A percentile compares a stretch with the other conserved stretches of the same genome.
Evolutionary conservation across 2,888 invertebrate genomes (phyloP).

Genomic region (Diaphora mendica): DNA sequence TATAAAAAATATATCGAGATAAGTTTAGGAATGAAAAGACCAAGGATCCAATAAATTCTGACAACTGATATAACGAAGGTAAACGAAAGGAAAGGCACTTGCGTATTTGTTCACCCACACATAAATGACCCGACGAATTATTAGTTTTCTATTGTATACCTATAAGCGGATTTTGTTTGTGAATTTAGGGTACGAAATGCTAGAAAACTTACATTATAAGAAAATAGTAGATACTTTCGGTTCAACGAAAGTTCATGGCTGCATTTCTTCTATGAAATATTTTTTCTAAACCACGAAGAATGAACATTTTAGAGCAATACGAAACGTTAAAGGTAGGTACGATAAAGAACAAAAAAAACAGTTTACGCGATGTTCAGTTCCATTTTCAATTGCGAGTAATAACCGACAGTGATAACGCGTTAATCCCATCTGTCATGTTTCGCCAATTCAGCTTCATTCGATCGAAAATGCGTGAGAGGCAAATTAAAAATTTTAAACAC

Average conservation of each 20-base stretch:
- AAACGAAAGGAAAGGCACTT: background rate
- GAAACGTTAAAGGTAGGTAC: no score
- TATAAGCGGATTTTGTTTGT: background rate
- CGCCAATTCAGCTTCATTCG: background rate
- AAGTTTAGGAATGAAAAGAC: background rate
- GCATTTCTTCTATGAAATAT: no score
- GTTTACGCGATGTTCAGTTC: background rate
- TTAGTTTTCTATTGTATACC: constrained; percentile 20
- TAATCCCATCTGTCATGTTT: background rate
- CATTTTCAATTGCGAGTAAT: background rate
- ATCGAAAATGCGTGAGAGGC: background rate
- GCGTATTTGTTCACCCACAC: constrained; percentile 11
- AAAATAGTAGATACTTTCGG: background rate
- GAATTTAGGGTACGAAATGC: background rate
- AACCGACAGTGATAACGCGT: background rate
- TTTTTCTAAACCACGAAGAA: no score
- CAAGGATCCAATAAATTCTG: constrained; percentile 6
- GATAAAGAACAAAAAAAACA: background rate
- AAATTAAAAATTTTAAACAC: background rate
- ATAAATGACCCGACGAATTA: constrained; percentile 3
- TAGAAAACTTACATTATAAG: background rate
- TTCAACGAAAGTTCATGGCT: no score
- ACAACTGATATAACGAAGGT: constrained; percentile 13
- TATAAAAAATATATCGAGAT: background rate
- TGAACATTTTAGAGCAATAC: no score